Evolutionary conservation across 2,113 vertebrate genomes (phyloP), one percentile per base, ranked within the genome.

Genomic region (Amblyopsis rosae): DNA sequence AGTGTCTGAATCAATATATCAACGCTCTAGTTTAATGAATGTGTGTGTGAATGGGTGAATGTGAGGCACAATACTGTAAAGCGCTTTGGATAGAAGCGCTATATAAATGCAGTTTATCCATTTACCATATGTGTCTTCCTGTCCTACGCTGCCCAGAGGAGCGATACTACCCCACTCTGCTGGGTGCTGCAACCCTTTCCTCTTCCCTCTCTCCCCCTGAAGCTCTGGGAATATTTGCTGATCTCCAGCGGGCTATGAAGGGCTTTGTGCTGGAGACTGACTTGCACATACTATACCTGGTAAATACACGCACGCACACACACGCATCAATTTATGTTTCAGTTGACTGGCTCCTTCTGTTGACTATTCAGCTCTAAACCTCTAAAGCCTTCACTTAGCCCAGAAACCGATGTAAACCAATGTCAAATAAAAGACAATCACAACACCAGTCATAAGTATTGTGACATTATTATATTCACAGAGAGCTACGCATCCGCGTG

Each of bases 191-290:
- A 71, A 98, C 96, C 50, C 92, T 99, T 62, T 95, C 95, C 7
- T 99, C 98, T 51, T 99, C 95, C 59, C 95, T 99, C 59, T 97
- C 96, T 50, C 98, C 97, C 64, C 84, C 80, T 19, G 96, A 98
- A 82, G 96, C 96, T n/a, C 85, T 98, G 71, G 95, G 94, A 72
- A 95, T 99, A 89, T 99, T 99, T 93, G 95, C 96, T 76, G 98
- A 99, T 75, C 92, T 99, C 47, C 98, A 99, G 82, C 93, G 95
- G 86, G 96, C 98, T 65, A 98, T 98, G 96, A 99, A 99, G 84
- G 94, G 96, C 49, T 98, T 99, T 89, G 97, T 99, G 59, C 89
- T 99, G 76, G 98, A 99, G 89, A 99, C 95, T 69, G 96, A 99
- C 81, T 89, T 99, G 62, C 98, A 99, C 83, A 94, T 96, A 67